Conservation (phyloP, 1,140 invertebrate species). For the Drosophila elegans region DNA sequence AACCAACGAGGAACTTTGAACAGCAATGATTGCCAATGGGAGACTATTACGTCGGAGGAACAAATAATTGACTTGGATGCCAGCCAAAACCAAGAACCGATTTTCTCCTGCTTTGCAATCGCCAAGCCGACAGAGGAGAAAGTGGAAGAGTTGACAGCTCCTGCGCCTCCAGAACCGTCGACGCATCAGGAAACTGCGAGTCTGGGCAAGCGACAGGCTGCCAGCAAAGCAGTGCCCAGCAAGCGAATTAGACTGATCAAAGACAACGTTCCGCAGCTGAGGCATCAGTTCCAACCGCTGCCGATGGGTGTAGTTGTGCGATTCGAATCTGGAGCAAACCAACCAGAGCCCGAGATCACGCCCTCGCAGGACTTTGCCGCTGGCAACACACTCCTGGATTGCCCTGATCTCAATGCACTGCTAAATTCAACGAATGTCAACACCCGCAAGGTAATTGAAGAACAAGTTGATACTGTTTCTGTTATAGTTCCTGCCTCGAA, state of each 20-base stretch:
- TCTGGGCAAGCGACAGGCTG: not conserved
- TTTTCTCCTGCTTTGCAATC: conserved; percentile 22
- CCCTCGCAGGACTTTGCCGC: conserved; percentile 51
- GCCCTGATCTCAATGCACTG: conserved; percentile 38
- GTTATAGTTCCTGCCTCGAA: not conserved
- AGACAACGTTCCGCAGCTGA: conserved; percentile 57
- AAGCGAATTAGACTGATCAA: conserved; percentile 36
- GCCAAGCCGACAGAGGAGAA: not conserved
- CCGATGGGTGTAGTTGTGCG: conserved; percentile 31
- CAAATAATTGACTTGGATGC: conserved; percentile 13
- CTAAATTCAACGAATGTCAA: conserved; percentile 24
- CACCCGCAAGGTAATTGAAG: conserved; percentile 51
- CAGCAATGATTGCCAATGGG: conserved; percentile 13
- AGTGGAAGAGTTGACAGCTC: not conserved
- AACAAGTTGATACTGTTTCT: conserved; percentile 4
- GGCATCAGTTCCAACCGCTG: conserved; percentile 55
- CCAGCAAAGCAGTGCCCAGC: not conserved
- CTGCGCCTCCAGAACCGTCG: not conserved
- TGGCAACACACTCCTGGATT: conserved; percentile 52
- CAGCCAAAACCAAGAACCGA: not conserved
- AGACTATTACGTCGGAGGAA: conserved; percentile 5
- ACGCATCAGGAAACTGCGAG: too few species aligned
- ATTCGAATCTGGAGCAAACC: not conserved
- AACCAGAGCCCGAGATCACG: conserved; percentile 1
- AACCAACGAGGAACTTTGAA: conserved; percentile 8